A percentile compares a stretch with the other conserved stretches of the same genome.
phyloP scores from a whole-genome alignment of 2,113 vertebrate species.

The Apeltes quadracus region DNA sequence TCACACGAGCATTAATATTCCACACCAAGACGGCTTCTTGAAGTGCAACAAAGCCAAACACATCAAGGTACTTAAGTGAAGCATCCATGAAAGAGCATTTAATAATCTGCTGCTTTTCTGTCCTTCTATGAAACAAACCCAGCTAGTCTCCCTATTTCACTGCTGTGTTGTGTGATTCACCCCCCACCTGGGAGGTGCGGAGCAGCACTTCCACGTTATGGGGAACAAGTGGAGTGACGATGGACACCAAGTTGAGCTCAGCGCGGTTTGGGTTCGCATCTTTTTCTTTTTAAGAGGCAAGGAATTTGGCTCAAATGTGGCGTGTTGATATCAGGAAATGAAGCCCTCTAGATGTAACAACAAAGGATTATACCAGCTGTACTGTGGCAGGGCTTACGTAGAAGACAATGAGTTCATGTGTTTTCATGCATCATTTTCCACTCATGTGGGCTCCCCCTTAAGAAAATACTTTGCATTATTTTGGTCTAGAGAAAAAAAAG shows the following conservation, averaged over 20 bases:
- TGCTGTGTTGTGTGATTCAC: too few relatives aligned
- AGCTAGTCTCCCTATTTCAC: background rate
- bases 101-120: background rate
- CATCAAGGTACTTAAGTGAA: background rate
- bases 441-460: background rate
- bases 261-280: background rate
- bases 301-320: background rate
- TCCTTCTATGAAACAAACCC: background rate
- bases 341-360: background rate
- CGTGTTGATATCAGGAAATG: background rate
- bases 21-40: background rate
- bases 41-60: background rate
- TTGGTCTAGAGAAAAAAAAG: background rate
- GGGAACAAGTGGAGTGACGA: background rate
- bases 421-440: background rate
- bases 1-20: background rate
- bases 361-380: background rate
- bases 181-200: too few relatives aligned
- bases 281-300: background rate
- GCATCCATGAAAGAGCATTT: background rate
- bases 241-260: background rate
- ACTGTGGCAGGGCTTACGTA: background rate
- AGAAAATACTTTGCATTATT: background rate
- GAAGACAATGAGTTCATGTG: background rate
- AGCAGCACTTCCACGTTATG: too few relatives aligned